Percentiles rank a stretch among this genome's conserved stretches.
phyloP scores from a whole-genome alignment of 2,888 invertebrate genomes.

The Venusia cambrica region DNA sequence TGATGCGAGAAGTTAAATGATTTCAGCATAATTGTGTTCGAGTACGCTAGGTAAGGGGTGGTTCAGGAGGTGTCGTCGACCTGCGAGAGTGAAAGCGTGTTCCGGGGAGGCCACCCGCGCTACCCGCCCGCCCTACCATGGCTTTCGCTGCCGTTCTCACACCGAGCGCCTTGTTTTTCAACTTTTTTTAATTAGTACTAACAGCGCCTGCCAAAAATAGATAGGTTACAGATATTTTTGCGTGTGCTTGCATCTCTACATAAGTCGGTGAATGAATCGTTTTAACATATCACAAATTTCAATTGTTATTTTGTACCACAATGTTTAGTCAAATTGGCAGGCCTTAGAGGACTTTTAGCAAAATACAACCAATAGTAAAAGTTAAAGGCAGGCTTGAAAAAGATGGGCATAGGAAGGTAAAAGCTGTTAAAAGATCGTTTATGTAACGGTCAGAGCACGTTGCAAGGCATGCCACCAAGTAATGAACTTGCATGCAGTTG shows the following conservation, averaged over 20 bases:
- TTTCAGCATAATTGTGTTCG: conserved; percentile 35
- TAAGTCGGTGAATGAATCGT: no score
- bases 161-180: conserved; percentile 59
- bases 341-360: no score
- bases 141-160: conserved; percentile 78
- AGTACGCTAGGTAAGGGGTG: conserved; percentile 62
- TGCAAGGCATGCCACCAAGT: conserved; percentile 68
- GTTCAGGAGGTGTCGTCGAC: conserved; percentile 73
- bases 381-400: no score
- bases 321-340: no score
- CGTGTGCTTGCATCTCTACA: no score
- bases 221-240: no score
- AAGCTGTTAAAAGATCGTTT: no score
- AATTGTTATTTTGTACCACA: no score
- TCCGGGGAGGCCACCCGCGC: conserved; percentile 66
- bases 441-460: conserved; percentile 62
- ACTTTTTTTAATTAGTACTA: conserved; percentile 53
- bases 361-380: no score
- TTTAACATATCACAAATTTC: no score
- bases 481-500: conserved; percentile 80
- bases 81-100: conserved; percentile 76
- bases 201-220: conserved; percentile 18
- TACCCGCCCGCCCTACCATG: conserved; percentile 67
- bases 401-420: no score
- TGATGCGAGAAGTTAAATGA: conserved; percentile 11